Evolutionary conservation across 2,888 invertebrate genomes (phyloP).

Genomic region (Argynnis bischoffii): DNA sequence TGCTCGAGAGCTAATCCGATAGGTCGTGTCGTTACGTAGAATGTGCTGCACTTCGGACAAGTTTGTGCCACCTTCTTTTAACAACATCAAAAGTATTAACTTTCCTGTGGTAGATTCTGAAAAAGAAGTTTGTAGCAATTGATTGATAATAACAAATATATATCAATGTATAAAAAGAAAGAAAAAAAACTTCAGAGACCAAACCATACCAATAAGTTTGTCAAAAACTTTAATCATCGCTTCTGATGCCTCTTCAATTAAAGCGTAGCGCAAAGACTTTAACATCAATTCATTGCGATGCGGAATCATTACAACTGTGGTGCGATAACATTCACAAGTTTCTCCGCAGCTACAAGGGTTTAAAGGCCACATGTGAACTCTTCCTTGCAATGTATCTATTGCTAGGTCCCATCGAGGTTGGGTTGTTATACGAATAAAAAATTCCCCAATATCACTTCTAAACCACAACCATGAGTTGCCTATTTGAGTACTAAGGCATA

Average conservation of each 20-base stretch:
- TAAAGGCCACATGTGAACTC: constrained; percentile 63
- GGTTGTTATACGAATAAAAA: constrained; percentile 66
- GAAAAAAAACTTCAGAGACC: background rate
- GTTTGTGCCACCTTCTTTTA: constrained; percentile 66
- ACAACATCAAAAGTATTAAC: constrained; percentile 63
- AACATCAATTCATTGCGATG: constrained; percentile 72
- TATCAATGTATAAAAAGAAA: background rate
- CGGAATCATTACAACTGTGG: constrained; percentile 62
- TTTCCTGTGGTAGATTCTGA: constrained; percentile 67
- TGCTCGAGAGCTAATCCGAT: constrained; percentile 56
- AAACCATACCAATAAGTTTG: constrained; percentile 59
- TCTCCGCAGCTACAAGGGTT: constrained; percentile 72
- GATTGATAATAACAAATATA: background rate
- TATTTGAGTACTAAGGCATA: constrained; percentile 66
- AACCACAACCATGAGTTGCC: constrained; percentile 74
- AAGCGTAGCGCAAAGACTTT: constrained; percentile 63
- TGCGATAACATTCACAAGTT: constrained; percentile 70
- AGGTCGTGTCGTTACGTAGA: constrained; percentile 56
- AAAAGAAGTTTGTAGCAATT: constrained; percentile 36
- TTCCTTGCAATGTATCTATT: constrained; percentile 63
- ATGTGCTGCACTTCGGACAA: constrained; percentile 67
- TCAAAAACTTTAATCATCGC: constrained; percentile 70
- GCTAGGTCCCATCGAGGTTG: constrained; percentile 71
- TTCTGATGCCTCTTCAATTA: constrained; percentile 65
- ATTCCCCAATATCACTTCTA: constrained; percentile 65